phyloP scores from a whole-genome alignment of 2,113 vertebrate species.

The Corythornis madagascariensis region DNA sequence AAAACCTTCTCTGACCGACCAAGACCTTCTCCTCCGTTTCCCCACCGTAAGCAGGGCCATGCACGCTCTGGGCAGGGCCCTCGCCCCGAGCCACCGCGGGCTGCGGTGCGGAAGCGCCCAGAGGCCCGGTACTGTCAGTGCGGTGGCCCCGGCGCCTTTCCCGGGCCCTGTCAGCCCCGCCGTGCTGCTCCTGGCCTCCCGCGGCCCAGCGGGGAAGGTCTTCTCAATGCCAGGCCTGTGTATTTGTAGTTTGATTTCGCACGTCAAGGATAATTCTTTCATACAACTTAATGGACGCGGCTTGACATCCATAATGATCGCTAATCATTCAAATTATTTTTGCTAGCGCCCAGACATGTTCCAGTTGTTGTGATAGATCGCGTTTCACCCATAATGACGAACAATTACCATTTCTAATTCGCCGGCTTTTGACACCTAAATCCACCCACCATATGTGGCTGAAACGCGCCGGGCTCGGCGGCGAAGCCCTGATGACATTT shows the following conservation, averaged over 20 bases:
- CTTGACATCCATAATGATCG: constrained; percentile 85
- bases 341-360: constrained; percentile 81
- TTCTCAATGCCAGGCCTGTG: constrained; percentile 76
- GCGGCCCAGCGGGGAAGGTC: neutral
- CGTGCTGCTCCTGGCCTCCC: constrained; percentile 29
- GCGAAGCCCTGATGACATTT: constrained; percentile 9
- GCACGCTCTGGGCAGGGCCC: neutral
- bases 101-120: neutral
- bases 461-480: constrained; percentile 36
- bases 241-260: constrained; percentile 77
- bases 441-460: constrained; percentile 81
- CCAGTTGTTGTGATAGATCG: constrained; percentile 89
- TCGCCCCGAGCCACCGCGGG: rapidly evolving
- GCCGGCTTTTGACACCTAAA: constrained; percentile 82
- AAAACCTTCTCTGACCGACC: neutral
- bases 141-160: neutral
- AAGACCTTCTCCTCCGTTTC: neutral
- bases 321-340: constrained; percentile 88
- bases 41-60: neutral
- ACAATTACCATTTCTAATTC: constrained; percentile 87
- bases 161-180: neutral
- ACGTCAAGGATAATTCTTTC: constrained; percentile 85
- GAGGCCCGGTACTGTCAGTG: neutral
- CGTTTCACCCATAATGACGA: constrained; percentile 86
- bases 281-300: constrained; percentile 81